Percentiles rank a stretch among this genome's conserved stretches.
phyloP scores from a whole-genome alignment of 2,113 vertebrate genomes.

The Struthio camelus region DNA sequence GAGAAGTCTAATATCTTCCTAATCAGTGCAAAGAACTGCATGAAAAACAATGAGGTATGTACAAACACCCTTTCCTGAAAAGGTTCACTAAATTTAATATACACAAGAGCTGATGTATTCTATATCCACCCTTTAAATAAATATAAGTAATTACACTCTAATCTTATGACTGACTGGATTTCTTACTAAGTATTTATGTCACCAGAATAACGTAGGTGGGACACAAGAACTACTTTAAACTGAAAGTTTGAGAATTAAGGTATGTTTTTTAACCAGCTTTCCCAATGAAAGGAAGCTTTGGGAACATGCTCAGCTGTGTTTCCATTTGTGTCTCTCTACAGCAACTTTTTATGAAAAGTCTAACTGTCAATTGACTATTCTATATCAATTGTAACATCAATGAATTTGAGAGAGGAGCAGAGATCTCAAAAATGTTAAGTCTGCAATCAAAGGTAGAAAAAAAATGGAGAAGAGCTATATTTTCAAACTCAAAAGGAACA shows the following conservation, averaged over 20 bases:
- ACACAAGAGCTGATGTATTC: neutral
- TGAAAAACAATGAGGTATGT: neutral
- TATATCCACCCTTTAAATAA: slow-evolving; percentile 7
- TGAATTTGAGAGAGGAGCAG: neutral
- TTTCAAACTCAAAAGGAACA: no score
- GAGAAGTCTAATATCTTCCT: neutral
- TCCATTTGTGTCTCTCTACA: neutral
- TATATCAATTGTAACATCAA: neutral
- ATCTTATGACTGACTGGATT: neutral
- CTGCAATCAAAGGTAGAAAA: neutral
- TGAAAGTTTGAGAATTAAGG: neutral
- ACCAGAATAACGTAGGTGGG: neutral
- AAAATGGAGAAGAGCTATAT: neutral
- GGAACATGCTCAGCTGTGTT: neutral
- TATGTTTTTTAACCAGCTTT: neutral
- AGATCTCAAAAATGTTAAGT: neutral
- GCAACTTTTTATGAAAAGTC: neutral
- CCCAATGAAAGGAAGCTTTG: neutral
- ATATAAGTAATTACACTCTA: neutral
- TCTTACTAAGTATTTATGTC: neutral
- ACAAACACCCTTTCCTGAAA: neutral
- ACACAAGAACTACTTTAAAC: neutral
- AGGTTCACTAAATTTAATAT: neutral
- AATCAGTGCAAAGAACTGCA: slow-evolving; percentile 23
- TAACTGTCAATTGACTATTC: neutral